Evolutionary conservation across 2,888 invertebrate genomes (phyloP).

Genomic region (Ornithoptera priamus): DNA sequence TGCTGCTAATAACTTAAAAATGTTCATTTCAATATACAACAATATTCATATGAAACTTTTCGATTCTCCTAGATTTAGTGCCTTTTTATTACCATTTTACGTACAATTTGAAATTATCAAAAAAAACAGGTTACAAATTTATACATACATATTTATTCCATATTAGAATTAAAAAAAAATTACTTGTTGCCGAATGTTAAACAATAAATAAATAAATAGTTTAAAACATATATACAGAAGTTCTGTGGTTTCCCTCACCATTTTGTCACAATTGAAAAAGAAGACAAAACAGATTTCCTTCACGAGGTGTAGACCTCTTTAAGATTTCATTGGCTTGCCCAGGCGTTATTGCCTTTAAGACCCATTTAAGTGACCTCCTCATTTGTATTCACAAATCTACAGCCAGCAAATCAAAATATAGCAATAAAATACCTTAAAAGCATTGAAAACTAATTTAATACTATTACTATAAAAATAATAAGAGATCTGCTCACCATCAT

Average conservation of each 20-base stretch:
- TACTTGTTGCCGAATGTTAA: not conserved
- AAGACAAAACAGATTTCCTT: not conserved
- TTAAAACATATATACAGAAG: not conserved
- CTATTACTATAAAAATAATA: not conserved
- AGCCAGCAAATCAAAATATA: not conserved
- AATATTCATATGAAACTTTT: too few relatives aligned
- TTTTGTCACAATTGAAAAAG: not conserved
- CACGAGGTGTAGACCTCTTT: not conserved
- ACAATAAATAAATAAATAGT: not conserved
- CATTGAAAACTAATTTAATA: not conserved
- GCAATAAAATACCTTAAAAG: not conserved
- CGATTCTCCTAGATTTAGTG: too few relatives aligned
- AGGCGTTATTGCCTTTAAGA: not conserved
- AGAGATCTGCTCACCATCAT: too few relatives aligned
- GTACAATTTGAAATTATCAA: too few relatives aligned
- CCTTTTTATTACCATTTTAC: too few relatives aligned
- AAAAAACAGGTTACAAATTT: too few relatives aligned
- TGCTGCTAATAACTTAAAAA: too few relatives aligned
- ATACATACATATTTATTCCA: too few relatives aligned
- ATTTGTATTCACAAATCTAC: not conserved
- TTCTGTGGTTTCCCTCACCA: not conserved
- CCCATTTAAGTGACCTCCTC: not conserved
- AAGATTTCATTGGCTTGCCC: not conserved
- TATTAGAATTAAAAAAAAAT: too few relatives aligned
- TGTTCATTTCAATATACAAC: too few relatives aligned